phyloP scores from a whole-genome alignment of 2,113 vertebrate species.

The Mesocricetus auratus region DNA sequence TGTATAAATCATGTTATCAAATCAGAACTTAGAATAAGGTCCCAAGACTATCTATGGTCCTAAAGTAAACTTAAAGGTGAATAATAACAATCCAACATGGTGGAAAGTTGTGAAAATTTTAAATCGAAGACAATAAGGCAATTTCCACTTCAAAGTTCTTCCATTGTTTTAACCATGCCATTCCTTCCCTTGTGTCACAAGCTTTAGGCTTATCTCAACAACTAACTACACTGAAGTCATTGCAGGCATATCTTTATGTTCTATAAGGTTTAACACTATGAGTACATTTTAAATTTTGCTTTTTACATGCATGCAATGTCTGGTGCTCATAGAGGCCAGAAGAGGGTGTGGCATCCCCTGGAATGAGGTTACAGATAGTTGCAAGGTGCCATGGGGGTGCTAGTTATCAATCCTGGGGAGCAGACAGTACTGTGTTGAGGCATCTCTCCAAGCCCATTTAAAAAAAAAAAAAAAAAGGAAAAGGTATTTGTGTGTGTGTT shows the following conservation, averaged over 20 bases:
- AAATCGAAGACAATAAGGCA: slow-evolving; percentile 39
- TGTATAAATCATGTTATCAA: slow-evolving; percentile 57
- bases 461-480: no score
- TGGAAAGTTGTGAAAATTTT: background rate
- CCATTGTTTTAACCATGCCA: background rate
- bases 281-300: background rate
- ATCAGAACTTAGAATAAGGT: slow-evolving; percentile 47
- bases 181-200: background rate
- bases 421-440: background rate
- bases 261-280: background rate
- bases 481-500: background rate
- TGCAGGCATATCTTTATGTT: background rate
- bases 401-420: background rate
- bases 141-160: slow-evolving; percentile 34
- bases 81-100: background rate
- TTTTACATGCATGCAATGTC: background rate
- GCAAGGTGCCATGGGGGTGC: background rate
- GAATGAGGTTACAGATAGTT: background rate
- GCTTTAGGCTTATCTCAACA: no score
- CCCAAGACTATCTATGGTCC: background rate
- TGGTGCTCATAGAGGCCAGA: background rate
- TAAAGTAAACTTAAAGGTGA: background rate
- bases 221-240: background rate
- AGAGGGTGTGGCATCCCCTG: background rate
- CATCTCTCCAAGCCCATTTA: background rate